Evolutionary conservation across 1,140 invertebrate species (phyloP), one percentile per base, ranked within the genome.

Genomic region (Rhyacophila brunnea): DNA sequence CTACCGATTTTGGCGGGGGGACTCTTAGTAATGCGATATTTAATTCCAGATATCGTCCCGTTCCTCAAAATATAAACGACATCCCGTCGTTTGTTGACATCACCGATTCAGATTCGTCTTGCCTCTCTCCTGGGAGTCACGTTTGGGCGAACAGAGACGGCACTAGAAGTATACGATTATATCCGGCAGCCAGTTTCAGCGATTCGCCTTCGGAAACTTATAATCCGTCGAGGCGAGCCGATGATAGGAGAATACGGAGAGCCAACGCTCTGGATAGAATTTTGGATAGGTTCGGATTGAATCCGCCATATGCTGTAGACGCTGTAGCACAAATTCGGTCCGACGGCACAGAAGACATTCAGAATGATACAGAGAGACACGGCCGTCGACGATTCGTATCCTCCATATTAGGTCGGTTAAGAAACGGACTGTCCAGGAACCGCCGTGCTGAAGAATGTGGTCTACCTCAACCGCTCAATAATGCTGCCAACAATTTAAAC

Each of bases 251-350:
- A 38, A 10, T 60, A 15, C 32, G 58, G 45, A 42, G 58, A 42
- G 54, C 63, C 0, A 65, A 65, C 35, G 63, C 63, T 1, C 36
- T 65, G 1, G 63, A 65, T 54, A 42, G 63, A 5, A 65, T 65
- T 18, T 51, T 65, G n/a, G 58, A 65, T 19, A 36, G 63, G 14
- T 65, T 65, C 18, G 63, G 63, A 14, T 51, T 65, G n/a, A 65
- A 65, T 17, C 58, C 63, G 7, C 63, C 63, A 3, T 65, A 65
- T 34, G 45, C 58, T 17, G 58, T 65, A 0, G 63, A 61, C 46
- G 38, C 52, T 3, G 53, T 60, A 42, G 23, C 45, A 20, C 14
- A 48, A 7, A 1, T 28, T 34, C 17, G 47, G n/a, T 46, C 38
- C 38, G 47, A 55, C 40, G 23, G 42, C 17, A 14, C 38, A 10